phyloP scores from a whole-genome alignment of 2,888 invertebrate species.

The Operophtera brumata region DNA sequence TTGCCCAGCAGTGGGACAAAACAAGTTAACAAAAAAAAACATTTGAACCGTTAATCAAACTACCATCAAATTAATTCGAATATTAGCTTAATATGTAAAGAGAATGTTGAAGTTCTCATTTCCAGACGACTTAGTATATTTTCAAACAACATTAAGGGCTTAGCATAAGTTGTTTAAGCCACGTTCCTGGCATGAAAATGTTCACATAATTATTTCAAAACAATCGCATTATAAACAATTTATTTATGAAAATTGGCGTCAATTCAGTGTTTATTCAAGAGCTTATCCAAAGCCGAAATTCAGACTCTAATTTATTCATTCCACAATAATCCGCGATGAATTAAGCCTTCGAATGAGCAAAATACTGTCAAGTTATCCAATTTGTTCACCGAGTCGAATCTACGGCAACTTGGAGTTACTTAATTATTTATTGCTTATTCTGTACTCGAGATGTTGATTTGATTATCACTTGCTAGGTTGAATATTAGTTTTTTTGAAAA shows the following conservation, averaged over 20 bases:
- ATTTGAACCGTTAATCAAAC: too few species aligned
- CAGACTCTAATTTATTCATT: slow-evolving; percentile 19
- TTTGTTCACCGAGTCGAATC: slow-evolving; percentile 26
- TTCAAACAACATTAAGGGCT: too few species aligned
- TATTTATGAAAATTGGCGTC: slow-evolving; percentile 4
- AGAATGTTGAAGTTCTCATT: too few species aligned
- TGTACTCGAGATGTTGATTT: slow-evolving; percentile 12
- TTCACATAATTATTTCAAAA: neutral
- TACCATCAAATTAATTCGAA: too few species aligned
- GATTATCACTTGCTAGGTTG: slow-evolving; percentile 11
- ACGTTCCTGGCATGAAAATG: too few species aligned
- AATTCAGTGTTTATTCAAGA: slow-evolving; percentile 16
- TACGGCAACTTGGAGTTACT: slow-evolving; percentile 17
- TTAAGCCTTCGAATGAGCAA: slow-evolving; percentile 18
- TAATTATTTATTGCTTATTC: slow-evolving; percentile 25
- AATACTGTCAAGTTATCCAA: slow-evolving; percentile 20
- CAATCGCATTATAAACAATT: neutral
- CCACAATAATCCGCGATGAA: slow-evolving; percentile 17
- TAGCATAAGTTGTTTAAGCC: too few species aligned
- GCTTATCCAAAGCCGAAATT: slow-evolving; percentile 13
- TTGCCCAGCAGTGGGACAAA: too few species aligned
- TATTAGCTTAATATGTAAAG: too few species aligned
- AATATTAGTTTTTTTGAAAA: too few species aligned
- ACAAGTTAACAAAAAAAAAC: too few species aligned
- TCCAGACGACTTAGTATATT: too few species aligned